These are phyloP conservation scores for Scaptomyza cyrtandrae DNA, from an alignment of 2,888 invertebrate genomes.

Conservation along the genomic window DNA sequence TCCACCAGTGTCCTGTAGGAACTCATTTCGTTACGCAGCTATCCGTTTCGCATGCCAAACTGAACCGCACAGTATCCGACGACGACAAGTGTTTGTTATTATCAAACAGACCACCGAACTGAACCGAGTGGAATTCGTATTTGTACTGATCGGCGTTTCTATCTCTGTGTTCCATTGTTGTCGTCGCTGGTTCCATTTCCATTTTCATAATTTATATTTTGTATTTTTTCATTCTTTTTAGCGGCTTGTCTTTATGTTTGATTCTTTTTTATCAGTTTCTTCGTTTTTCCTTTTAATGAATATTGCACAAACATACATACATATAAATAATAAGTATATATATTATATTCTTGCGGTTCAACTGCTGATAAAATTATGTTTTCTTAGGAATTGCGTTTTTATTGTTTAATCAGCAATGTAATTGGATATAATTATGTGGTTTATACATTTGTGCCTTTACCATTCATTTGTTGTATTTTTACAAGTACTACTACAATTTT, in stretches of 20 bases:
- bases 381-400: neutral
- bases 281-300: no score
- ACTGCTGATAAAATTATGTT: conserved; percentile 45
- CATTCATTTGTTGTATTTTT: neutral
- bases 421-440: conserved; percentile 8
- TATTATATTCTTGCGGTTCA: conserved; percentile 12
- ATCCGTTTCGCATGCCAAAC: neutral
- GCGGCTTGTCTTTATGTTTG: no score
- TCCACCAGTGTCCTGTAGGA: conserved; percentile 71
- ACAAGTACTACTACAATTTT: neutral
- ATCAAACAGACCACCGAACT: conserved; percentile 25
- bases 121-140: conserved; percentile 34
- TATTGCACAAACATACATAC: neutral
- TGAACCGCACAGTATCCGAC: neutral
- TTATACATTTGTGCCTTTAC: no score
- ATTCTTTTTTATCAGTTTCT: no score
- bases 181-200: conserved; percentile 16
- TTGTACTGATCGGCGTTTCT: conserved; percentile 27
- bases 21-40: conserved; percentile 53
- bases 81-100: conserved; percentile 10
- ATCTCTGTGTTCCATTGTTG: conserved; percentile 8
- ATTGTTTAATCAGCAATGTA: conserved; percentile 40
- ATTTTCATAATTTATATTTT: conserved; percentile 13
- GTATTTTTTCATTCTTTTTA: conserved; percentile 13
- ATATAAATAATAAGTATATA: neutral